Conservation (phyloP, 2,888 invertebrate species). For the Nipponacmea schrenckii region DNA sequence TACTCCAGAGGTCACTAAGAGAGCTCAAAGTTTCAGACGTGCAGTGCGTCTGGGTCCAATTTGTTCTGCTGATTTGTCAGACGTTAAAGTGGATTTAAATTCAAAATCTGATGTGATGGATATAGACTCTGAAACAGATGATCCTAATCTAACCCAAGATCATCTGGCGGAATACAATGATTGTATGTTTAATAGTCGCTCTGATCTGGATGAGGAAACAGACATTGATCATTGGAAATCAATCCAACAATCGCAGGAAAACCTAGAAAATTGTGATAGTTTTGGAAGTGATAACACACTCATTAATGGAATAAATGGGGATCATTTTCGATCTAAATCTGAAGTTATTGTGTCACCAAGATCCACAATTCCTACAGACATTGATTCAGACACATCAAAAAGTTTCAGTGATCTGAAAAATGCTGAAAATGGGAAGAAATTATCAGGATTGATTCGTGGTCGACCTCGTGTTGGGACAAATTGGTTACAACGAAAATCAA, state of each 20-base stretch:
- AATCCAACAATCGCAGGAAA: not conserved
- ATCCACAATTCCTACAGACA: not conserved
- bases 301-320: not conserved
- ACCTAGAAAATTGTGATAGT: not conserved
- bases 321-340: not conserved
- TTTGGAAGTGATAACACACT: not conserved
- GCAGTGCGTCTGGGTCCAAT: slow-evolving; percentile 51
- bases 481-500: slow-evolving; percentile 9
- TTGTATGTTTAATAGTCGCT: slow-evolving; percentile 16
- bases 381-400: not conserved
- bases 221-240: slow-evolving; percentile 13
- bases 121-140: slow-evolving; percentile 9
- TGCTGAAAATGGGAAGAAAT: not conserved
- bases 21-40: slow-evolving; percentile 53
- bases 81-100: not conserved
- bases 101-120: not conserved
- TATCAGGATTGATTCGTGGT: not conserved
- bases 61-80: slow-evolving; percentile 37
- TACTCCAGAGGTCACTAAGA: slow-evolving; percentile 19
- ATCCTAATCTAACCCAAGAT: slow-evolving; percentile 3
- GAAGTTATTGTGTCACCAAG: not conserved
- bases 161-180: slow-evolving; percentile 15
- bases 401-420: not conserved
- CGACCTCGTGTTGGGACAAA: not conserved
- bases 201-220: slow-evolving; percentile 21